Conservation (phyloP, 2,888 invertebrate genomes). For the Allacma fusca region DNA sequence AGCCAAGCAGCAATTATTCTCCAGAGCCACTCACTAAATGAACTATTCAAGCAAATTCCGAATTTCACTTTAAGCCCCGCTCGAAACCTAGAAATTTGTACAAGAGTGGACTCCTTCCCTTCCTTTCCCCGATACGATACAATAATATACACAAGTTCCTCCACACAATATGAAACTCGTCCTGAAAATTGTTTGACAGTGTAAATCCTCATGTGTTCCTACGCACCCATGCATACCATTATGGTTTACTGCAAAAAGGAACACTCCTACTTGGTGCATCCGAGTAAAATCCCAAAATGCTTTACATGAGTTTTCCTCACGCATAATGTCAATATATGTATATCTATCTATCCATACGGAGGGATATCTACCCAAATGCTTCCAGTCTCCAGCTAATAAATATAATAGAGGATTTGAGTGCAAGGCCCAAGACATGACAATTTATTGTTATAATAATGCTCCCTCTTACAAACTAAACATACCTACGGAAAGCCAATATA, state of each 20-base stretch:
- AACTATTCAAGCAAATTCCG: slow-evolving; percentile 3
- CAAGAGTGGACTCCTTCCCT: no score
- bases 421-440: neutral
- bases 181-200: slow-evolving; percentile 4
- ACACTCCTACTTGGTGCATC: slow-evolving; percentile 2
- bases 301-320: slow-evolving; percentile 10
- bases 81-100: neutral
- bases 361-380: slow-evolving; percentile 14
- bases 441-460: no score
- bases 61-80: slow-evolving; percentile 17
- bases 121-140: no score
- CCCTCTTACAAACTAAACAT: no score
- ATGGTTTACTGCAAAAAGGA: no score
- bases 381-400: neutral
- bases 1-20: slow-evolving; percentile 16
- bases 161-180: slow-evolving; percentile 4
- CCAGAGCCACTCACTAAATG: slow-evolving; percentile 8
- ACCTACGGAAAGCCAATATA: no score
- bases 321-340: slow-evolving; percentile 18
- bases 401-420: neutral
- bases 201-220: neutral
- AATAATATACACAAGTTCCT: neutral
- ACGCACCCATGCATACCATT: neutral
- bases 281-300: neutral
- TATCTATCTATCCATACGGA: no score